Evolutionary conservation across 2,113 vertebrate genomes (phyloP), one percentile per base, ranked within the genome.

Genomic region (Syngnathoides biaculeatus): DNA sequence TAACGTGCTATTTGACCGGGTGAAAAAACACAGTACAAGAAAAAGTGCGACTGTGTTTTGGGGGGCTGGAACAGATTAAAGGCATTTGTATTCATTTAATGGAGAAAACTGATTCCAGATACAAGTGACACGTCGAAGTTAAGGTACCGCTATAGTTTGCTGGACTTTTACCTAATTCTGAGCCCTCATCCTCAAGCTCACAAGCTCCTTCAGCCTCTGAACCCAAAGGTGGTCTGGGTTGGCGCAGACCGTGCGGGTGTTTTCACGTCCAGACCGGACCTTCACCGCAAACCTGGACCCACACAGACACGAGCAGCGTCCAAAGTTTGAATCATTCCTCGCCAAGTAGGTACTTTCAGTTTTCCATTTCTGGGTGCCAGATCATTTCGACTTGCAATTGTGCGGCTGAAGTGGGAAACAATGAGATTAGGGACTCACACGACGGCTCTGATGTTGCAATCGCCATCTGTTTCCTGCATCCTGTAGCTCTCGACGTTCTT

Each of bases 361-460:
- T 84, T 68, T 43, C 63, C 55, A 27, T 64, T 13, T n/a, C 1
- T 27, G 8, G 30, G 42, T 72, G 75, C 56, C 67, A 68, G 50
- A 39, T 68, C 22, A 45, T 65, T 38, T 20, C 0, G 65, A 40
- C 14, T 64, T 61, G 6, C 59, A 62, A 42, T 62, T 42, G 59
- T 62, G 17, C 19, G 38, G 14, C 55, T 30, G 5, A 9, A 61
- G 9, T 40, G 42, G 38, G 38, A 2, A 68, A 73, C 59, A 65
- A 63, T 71, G 55, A 5, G 4, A 17, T 15, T 60, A 14, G 14
- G 22, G 40, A 88, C 92, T 92, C 76, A 93, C 92, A 92, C 74
- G 64, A 90, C 69, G 13, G 92, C 92, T 24, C 56, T 77, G 45
- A 89, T 79, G 86, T 93, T 92, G 80, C 92, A 93, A 61, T 85